These are phyloP conservation scores for Australoheros scitulus DNA, from an alignment of 2,113 vertebrate genomes.

Conservation along the genomic window DNA sequence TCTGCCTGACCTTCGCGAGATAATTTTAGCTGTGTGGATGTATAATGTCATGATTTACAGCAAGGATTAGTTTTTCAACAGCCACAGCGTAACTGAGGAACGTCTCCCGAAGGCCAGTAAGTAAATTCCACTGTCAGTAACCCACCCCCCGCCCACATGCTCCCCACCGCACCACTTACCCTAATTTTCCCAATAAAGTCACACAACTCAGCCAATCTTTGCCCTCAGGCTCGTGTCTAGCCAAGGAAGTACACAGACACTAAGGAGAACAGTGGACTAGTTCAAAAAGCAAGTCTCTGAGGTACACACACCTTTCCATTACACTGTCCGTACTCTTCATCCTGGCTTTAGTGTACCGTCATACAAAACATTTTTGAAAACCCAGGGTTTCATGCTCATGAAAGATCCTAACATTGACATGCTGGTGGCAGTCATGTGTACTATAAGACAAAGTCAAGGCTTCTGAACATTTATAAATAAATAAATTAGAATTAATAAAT, in stretches of 20 bases:
- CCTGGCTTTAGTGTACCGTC: background rate
- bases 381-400: background rate
- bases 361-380: background rate
- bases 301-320: conserved; percentile 1
- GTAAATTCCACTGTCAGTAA: conserved; percentile 67
- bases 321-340: background rate
- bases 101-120: conserved; percentile 59
- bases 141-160: conserved; percentile 42
- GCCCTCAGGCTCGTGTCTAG: conserved; percentile 29
- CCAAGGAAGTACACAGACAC: conserved; percentile 27
- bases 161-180: conserved; percentile 58
- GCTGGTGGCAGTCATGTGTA: background rate
- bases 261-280: background rate
- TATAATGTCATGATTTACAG: conserved; percentile 76
- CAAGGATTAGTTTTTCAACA: conserved; percentile 75
- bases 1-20: conserved; percentile 66
- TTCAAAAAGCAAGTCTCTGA: background rate
- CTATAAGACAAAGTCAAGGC: background rate
- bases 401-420: background rate
- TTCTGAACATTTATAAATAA: background rate
- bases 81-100: conserved; percentile 67
- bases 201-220: conserved; percentile 46
- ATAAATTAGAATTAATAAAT: too few species aligned
- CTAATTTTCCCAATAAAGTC: conserved; percentile 70
- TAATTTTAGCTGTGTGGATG: conserved; percentile 73